These are phyloP conservation scores for Tinea semifulvella DNA, from an alignment of 2,888 invertebrate genomes.

Conservation along the genomic window DNA sequence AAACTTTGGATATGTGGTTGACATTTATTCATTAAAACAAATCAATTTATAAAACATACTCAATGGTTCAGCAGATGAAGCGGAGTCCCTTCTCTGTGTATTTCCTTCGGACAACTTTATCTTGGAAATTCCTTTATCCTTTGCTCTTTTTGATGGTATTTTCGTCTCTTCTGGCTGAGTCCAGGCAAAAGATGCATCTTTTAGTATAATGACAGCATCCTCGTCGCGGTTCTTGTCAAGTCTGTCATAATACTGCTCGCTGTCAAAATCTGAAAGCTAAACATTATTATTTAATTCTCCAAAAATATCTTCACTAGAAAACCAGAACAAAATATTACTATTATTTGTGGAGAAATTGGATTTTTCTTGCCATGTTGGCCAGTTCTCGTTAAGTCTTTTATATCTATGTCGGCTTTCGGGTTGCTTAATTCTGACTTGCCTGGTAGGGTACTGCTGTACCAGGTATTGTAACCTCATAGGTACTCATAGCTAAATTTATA, in stretches of 20 bases:
- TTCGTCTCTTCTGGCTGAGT: slow-evolving; percentile 42
- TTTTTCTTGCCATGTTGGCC: no score
- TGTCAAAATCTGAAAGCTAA: slow-evolving; percentile 61
- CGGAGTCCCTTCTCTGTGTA: slow-evolving; percentile 38
- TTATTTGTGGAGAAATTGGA: no score
- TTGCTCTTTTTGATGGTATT: slow-evolving; percentile 37
- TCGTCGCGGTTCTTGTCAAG: slow-evolving; percentile 54
- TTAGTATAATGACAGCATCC: slow-evolving; percentile 67
- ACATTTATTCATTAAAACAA: no score
- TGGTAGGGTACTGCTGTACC: no score
- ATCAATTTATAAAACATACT: background rate
- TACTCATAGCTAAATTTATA: no score
- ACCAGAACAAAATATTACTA: background rate
- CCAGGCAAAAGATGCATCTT: slow-evolving; percentile 70
- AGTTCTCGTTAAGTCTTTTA: no score
- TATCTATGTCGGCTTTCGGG: no score
- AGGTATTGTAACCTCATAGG: no score
- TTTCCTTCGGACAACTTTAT: slow-evolving; percentile 36
- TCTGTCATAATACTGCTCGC: slow-evolving; percentile 69
- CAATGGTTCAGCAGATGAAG: slow-evolving; percentile 26
- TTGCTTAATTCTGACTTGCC: no score
- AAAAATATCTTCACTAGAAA: background rate
- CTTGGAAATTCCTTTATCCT: slow-evolving; percentile 61
- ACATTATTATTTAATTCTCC: slow-evolving; percentile 1
- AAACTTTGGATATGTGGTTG: no score